These are phyloP conservation scores for Gopherus evgoodei DNA, from an alignment of 2,113 vertebrate species.

Conservation along the genomic window DNA sequence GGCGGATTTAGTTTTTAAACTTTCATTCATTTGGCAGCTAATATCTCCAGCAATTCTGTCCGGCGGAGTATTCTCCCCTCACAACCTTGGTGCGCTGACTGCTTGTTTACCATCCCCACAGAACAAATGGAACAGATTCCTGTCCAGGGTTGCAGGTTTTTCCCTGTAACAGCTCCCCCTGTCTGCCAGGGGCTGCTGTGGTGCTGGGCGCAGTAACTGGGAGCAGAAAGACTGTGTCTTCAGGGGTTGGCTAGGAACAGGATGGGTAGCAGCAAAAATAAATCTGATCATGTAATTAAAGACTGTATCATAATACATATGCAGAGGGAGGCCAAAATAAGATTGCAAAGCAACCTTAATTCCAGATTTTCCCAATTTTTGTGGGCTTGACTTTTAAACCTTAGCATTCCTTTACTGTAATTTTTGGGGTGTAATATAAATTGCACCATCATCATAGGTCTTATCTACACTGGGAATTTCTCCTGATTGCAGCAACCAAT, in stretches of 20 bases:
- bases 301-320: background rate
- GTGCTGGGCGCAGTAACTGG: background rate
- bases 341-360: no score
- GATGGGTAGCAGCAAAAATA: background rate
- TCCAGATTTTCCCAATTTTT: background rate
- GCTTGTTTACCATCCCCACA: background rate
- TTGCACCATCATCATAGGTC: background rate
- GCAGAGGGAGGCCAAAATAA: fast-evolving
- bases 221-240: background rate
- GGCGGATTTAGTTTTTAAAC: background rate
- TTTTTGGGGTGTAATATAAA: background rate
- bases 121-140: background rate
- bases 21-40: background rate
- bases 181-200: background rate
- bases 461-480: background rate
- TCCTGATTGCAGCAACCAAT: background rate
- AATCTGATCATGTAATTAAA: background rate
- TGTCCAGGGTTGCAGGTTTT: background rate
- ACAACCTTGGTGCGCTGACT: fast-evolving
- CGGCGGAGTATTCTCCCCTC: background rate
- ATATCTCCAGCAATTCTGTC: background rate
- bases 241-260: no score
- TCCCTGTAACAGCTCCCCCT: background rate
- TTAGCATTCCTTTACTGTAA: background rate
- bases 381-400: background rate